Conservation (phyloP, 2,797 vertebrate genomes). For the Gadopsis marmoratus region DNA sequence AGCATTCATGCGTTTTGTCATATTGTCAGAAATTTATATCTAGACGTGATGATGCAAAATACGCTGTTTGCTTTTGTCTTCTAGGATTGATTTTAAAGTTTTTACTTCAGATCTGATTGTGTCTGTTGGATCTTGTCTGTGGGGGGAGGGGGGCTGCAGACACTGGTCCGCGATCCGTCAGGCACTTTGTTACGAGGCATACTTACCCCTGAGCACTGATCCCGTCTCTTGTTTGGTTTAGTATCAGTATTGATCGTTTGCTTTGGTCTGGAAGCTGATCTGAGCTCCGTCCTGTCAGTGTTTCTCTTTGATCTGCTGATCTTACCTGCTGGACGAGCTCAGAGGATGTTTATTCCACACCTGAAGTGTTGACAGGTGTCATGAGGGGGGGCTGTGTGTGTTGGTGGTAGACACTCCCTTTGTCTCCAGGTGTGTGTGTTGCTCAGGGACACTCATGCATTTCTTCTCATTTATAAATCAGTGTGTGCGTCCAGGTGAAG, state of each 20-base stretch:
- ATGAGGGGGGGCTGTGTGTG: conserved; percentile 43
- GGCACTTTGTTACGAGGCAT: too few relatives aligned
- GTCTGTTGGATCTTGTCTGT: too few relatives aligned
- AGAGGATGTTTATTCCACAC: conserved; percentile 68
- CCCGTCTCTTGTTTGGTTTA: background rate
- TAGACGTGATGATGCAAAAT: background rate
- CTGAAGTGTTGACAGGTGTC: conserved; percentile 78
- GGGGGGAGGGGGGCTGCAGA: background rate
- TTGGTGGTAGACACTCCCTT: conserved; percentile 63
- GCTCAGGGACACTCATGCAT: conserved; percentile 52
- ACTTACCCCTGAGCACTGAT: background rate
- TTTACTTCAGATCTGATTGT: too few relatives aligned
- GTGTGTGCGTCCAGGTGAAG: conserved; percentile 52
- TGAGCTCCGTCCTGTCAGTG: conserved; percentile 34
- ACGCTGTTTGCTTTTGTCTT: background rate
- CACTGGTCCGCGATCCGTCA: too few relatives aligned
- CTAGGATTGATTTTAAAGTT: too few relatives aligned
- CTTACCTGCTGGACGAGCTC: conserved; percentile 72
- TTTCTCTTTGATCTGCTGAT: conserved; percentile 63
- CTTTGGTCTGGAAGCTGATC: conserved; percentile 6
- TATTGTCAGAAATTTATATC: background rate
- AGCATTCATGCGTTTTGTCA: background rate
- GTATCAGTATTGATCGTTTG: background rate
- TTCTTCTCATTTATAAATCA: conserved; percentile 41
- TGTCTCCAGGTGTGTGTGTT: conserved; percentile 70